Percentiles rank a stretch among this genome's conserved stretches.
phyloP scores from a whole-genome alignment of 2,888 invertebrate species.

The Sarcophaga caerulescens region DNA sequence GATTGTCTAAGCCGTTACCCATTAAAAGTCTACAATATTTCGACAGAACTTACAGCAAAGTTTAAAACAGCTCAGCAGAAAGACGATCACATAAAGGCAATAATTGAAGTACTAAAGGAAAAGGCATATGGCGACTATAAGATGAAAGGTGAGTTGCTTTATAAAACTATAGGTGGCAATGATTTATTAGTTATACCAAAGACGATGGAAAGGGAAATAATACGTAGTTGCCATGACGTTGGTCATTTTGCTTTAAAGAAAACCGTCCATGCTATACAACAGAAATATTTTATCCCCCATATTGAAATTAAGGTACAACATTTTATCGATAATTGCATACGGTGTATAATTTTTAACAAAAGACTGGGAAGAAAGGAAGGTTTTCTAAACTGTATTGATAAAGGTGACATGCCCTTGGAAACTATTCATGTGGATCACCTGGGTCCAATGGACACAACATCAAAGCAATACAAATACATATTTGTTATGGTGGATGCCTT shows the following conservation, averaged over 20 bases:
- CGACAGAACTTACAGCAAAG: slow-evolving; percentile 32
- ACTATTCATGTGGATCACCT: slow-evolving; percentile 73
- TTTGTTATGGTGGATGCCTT: slow-evolving; percentile 42
- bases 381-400: slow-evolving; percentile 73
- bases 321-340: slow-evolving; percentile 43
- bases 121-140: slow-evolving; percentile 50
- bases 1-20: slow-evolving; percentile 68
- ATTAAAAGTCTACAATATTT: slow-evolving; percentile 7
- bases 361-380: slow-evolving; percentile 76
- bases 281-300: slow-evolving; percentile 57
- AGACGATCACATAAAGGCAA: slow-evolving; percentile 42
- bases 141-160: slow-evolving; percentile 45
- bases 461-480: slow-evolving; percentile 43
- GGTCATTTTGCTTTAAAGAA: slow-evolving; percentile 47
- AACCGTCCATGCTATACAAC: slow-evolving; percentile 36
- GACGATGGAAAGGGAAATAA: slow-evolving; percentile 48
- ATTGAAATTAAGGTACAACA: slow-evolving; percentile 43
- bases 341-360: slow-evolving; percentile 52
- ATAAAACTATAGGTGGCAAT: slow-evolving; percentile 36
- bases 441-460: slow-evolving; percentile 37
- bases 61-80: slow-evolving; percentile 45
- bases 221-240: slow-evolving; percentile 39
- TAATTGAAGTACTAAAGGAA: slow-evolving; percentile 44
- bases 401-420: slow-evolving; percentile 72
- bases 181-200: slow-evolving; percentile 58